Conservation (phyloP, 1,140 invertebrate species). For the Zelostemma sp. region DNA sequence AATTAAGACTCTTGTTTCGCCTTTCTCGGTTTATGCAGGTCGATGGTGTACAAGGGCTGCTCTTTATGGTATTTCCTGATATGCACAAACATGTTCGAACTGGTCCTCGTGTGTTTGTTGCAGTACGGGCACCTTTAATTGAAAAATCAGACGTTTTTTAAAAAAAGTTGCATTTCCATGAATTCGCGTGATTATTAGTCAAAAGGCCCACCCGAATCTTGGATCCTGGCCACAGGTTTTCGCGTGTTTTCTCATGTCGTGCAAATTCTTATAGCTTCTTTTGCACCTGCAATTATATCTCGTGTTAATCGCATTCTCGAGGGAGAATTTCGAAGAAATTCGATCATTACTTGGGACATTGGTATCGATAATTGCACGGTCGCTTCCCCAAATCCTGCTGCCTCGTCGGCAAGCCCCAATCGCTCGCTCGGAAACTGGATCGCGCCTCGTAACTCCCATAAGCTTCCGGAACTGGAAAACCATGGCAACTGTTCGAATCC, state of each 20-base stretch:
- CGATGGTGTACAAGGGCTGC: conserved; percentile 49
- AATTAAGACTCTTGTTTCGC: conserved; percentile 6
- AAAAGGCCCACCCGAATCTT: conserved; percentile 80
- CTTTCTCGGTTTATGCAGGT: conserved; percentile 40
- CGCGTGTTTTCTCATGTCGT: conserved; percentile 73
- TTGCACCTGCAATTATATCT: conserved; percentile 47
- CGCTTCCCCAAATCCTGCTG: conserved; percentile 15
- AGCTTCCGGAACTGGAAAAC: conserved; percentile 7
- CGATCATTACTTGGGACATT: conserved; percentile 59
- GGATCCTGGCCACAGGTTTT: conserved; percentile 86
- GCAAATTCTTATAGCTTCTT: conserved; percentile 63
- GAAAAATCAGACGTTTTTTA: too few species aligned
- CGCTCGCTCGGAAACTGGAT: too few species aligned
- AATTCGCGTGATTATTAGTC: too few species aligned
- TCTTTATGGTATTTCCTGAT: conserved; percentile 55
- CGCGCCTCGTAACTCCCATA: conserved; percentile 27
- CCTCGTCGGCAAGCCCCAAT: too few species aligned
- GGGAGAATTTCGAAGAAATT: too few species aligned
- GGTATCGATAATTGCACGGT: conserved; percentile 40
- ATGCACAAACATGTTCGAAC: conserved; percentile 62
- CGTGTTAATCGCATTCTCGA: too few species aligned
- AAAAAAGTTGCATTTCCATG: too few species aligned
- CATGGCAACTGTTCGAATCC: conserved; percentile 20
- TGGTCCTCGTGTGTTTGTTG: conserved; percentile 67
- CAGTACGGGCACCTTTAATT: conserved; percentile 75